Conservation (phyloP, 2,113 vertebrate genomes). For the Colaptes auratus region DNA sequence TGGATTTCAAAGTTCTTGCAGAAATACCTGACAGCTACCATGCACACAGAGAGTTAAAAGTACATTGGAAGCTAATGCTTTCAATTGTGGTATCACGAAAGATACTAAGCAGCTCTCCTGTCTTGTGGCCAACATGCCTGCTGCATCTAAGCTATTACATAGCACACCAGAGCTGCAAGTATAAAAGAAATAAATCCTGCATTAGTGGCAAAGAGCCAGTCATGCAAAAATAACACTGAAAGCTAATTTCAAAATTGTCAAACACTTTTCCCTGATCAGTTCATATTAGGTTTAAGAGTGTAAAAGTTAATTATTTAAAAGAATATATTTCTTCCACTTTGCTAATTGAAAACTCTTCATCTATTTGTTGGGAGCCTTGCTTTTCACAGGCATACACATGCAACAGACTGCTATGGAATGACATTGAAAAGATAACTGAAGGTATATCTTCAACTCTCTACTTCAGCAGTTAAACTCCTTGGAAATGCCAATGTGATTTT, state of each 20-base stretch:
- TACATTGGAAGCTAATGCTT: neutral
- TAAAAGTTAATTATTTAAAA: neutral
- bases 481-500: neutral
- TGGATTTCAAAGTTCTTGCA: neutral
- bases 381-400: rapidly evolving
- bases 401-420: neutral
- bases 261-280: neutral
- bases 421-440: neutral
- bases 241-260: neutral
- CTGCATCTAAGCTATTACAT: neutral
- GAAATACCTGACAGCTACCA: neutral
- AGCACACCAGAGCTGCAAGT: neutral
- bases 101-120: neutral
- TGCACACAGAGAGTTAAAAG: neutral
- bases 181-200: neutral
- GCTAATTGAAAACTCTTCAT: neutral
- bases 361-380: neutral
- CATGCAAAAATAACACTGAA: neutral
- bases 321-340: neutral
- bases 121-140: neutral
- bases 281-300: neutral
- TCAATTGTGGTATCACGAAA: neutral
- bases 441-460: neutral
- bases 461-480: neutral
- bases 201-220: neutral